A percentile compares a stretch with the other conserved stretches of the same genome.
These are phyloP conservation scores for Neodontobutis hainanensis DNA, from an alignment of 2,113 vertebrate genomes.

Conservation along the genomic window DNA sequence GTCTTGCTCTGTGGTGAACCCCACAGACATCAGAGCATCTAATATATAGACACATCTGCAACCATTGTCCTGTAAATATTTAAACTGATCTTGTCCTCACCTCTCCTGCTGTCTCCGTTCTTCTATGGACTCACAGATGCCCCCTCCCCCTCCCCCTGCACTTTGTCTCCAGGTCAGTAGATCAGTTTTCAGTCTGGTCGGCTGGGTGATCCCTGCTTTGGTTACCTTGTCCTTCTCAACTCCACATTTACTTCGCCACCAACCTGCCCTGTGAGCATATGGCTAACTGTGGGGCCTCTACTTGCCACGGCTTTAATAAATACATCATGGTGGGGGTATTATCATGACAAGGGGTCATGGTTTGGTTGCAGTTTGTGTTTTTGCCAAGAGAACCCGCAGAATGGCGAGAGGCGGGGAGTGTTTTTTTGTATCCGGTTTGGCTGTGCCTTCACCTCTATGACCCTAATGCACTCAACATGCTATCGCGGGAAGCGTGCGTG, in stretches of 20 bases:
- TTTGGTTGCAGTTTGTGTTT: constrained; percentile 42
- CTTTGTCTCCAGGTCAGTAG: constrained; percentile 62
- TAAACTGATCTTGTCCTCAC: constrained; percentile 27
- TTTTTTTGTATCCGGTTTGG: constrained; percentile 39
- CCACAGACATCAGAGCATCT: constrained; percentile 11
- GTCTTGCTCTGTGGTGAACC: constrained; percentile 23
- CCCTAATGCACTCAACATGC: constrained; percentile 27
- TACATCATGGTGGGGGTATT: constrained; percentile 55
- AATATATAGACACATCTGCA: constrained; percentile 43
- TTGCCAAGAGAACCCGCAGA: constrained; percentile 13
- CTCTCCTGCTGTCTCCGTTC: constrained; percentile 14
- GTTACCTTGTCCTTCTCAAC: constrained; percentile 69
- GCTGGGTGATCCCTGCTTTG: constrained; percentile 56
- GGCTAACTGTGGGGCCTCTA: constrained; percentile 50
- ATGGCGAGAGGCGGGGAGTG: constrained; percentile 21
- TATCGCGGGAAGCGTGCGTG: constrained; percentile 36
- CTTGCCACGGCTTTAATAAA: constrained; percentile 56
- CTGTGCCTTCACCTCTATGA: constrained; percentile 41
- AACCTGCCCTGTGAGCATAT: constrained; percentile 51
- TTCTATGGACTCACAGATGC: constrained; percentile 44
- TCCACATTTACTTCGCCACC: constrained; percentile 36
- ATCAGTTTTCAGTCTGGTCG: constrained; percentile 66
- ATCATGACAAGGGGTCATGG: constrained; percentile 63
- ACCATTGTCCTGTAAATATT: constrained; percentile 20
- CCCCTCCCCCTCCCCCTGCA: constrained; percentile 33